A percentile compares a stretch with the other conserved stretches of the same genome.
These are phyloP conservation scores for Torymus aiolomorphi DNA, from an alignment of 2,888 invertebrate species.

Conservation along the genomic window DNA sequence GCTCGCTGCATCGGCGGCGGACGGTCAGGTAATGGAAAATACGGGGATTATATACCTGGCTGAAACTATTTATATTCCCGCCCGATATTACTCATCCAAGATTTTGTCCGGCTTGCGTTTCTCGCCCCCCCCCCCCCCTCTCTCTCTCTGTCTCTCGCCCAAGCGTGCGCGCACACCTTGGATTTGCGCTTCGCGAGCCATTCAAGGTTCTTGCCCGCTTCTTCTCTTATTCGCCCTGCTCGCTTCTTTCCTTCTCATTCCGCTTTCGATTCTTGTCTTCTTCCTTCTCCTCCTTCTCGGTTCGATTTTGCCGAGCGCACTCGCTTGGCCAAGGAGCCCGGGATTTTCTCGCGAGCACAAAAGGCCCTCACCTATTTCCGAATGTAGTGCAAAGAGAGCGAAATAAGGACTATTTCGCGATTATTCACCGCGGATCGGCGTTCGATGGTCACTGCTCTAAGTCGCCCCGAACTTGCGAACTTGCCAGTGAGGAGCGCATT, in stretches of 20 bases:
- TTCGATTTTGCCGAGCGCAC: slow-evolving; percentile 36
- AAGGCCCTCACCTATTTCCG: slow-evolving; percentile 56
- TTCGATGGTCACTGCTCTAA: background rate
- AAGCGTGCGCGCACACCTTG: background rate
- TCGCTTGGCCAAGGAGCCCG: slow-evolving; percentile 34
- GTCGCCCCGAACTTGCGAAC: slow-evolving; percentile 3
- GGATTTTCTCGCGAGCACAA: slow-evolving; percentile 20
- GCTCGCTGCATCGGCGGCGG: background rate
- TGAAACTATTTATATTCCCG: slow-evolving; percentile 64
- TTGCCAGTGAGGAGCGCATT: slow-evolving; percentile 5
- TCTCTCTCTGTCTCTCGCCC: background rate
- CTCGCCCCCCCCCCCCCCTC: too few relatives aligned
- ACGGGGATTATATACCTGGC: slow-evolving; percentile 55
- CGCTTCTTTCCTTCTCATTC: background rate
- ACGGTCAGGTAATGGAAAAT: slow-evolving; percentile 59
- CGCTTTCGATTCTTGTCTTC: slow-evolving; percentile 14
- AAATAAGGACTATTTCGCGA: slow-evolving; percentile 12
- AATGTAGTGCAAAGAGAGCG: slow-evolving; percentile 15
- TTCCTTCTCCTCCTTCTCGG: background rate
- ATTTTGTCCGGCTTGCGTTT: slow-evolving; percentile 50
- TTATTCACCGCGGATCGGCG: background rate
- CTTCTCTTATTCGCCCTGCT: background rate
- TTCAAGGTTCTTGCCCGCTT: slow-evolving; percentile 36
- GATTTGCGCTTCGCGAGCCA: background rate
- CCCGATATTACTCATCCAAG: slow-evolving; percentile 64